Percentiles rank a stretch among this genome's conserved stretches.
These are phyloP conservation scores for Agrotis segetum DNA, from an alignment of 2,888 invertebrate genomes.

Conservation along the genomic window DNA sequence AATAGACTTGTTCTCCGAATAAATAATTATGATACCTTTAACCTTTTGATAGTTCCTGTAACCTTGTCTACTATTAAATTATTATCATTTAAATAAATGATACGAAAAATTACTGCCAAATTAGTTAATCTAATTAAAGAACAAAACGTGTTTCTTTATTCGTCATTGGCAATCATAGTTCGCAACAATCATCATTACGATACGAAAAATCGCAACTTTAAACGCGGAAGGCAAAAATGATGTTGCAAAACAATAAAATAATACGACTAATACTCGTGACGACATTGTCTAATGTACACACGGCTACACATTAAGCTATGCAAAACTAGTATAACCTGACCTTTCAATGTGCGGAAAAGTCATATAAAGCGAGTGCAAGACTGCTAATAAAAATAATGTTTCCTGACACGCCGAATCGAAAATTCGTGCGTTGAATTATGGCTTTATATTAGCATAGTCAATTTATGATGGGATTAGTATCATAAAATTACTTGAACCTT, in stretches of 20 bases:
- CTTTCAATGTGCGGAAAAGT: no score
- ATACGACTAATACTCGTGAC: background rate
- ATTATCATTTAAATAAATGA: conserved; percentile 23
- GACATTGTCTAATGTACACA: conserved; percentile 8
- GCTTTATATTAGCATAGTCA: conserved; percentile 25
- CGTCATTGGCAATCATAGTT: no score
- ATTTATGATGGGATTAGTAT: conserved; percentile 30
- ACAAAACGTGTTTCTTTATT: background rate
- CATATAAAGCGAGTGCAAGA: no score
- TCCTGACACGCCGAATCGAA: conserved; percentile 8
- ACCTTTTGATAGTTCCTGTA: conserved; percentile 48
- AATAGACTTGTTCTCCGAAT: background rate
- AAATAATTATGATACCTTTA: conserved; percentile 1
- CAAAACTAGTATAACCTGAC: no score
- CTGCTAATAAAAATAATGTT: conserved; percentile 8
- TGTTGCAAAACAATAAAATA: background rate
- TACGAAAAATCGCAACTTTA: background rate
- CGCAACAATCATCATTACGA: background rate
- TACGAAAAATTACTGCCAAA: conserved; percentile 15
- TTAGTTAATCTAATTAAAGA: background rate
- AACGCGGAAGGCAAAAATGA: conserved; percentile 16
- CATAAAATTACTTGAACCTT: conserved; percentile 43
- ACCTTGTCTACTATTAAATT: conserved; percentile 16
- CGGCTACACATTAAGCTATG: no score
- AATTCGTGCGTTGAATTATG: conserved; percentile 42